Evolutionary conservation across 2,888 invertebrate genomes (phyloP), one percentile per base, ranked within the genome.

Genomic region (Brachylomia viminalis): DNA sequence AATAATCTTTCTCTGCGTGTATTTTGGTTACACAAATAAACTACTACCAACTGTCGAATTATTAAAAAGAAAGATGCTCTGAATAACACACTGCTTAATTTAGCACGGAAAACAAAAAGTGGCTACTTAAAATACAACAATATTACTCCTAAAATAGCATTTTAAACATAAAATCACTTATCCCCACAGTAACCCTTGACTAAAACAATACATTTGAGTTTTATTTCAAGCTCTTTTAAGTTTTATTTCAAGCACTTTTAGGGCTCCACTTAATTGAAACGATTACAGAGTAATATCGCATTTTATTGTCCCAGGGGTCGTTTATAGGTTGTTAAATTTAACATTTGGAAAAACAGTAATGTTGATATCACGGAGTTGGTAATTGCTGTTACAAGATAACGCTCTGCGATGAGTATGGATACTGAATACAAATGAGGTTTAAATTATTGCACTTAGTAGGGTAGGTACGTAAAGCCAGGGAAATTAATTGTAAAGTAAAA

Each of bases 261-360:
- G 72, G 79, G 42, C 72, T 70, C 61, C 77, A 82, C 84, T 89
- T 87, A 90, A 91, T 88, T 90, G 88, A 85, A 90, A 86, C 85
- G 88, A 89, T 89, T 87, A 88, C 83, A 70, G 68, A 73, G 65
- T 73, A 75, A 80, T 80, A 79, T 68, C 66, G 58, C 58, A 49
- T 84, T 87, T 87, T 85, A 86, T 75, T 66, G 77, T 64, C 64
- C 27, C 59, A 15, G 20, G 59, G 68, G 72, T 69, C 77, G 82
- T 89, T 89, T 85, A 75, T 79, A 59, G 78, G 65, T 73, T 73
- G 79, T 86, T 80, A 87, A 87, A 82, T 87, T 83, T 84, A 85
- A 84, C 84, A 84, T 83, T 87, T 86, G 62, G 81, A 83, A 81
- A 80, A 79, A 87, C 83, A 72, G 79, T 82, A 73, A 85, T 75